Evolutionary conservation across 2,113 vertebrate genomes (phyloP), one percentile per base, ranked within the genome.

Genomic region (Chaetodon trifascialis): DNA sequence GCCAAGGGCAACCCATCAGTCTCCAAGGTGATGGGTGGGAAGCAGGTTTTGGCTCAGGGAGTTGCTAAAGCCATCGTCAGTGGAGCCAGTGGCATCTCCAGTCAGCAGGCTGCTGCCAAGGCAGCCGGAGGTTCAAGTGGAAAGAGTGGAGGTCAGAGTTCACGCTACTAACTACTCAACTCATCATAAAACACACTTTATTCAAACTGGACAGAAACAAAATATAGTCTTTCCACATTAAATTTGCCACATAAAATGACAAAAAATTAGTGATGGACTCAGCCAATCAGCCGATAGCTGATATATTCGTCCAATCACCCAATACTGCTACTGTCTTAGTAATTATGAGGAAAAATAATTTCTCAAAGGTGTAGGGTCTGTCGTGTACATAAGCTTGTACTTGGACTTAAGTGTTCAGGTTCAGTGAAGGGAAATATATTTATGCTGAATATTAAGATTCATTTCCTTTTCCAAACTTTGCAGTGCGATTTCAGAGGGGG

Each of bases 51-150:
- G 86, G 97, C 97, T 72, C 98, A 99, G 94, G 98, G 98, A 79
- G 97, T 99, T 15, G 98, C 98, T 81, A 99, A 99, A 92, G 98
- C 98, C 78, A 96, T 99, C 0, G 97, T 99, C 88, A 98, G 97
- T 6, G 96, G 97, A 89, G 94, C 96, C 0, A 93, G 96, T 40
- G 94, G 95, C 68, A 95, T 97, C 70, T 94, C 97, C 42, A 96
- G 96, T 84, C 98, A 98, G 85, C 96, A 96, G 0, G 95, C 96
- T 44, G 91, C 96, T 83, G 94, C 96, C 81, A 99, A 99, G 92
- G 94, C 96, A 0, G 95, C 96, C 42, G 95, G 96, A 46, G 87
- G 96, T 55, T 95, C 97, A 66, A 86, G 96, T 74, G 96, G 95
- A 81, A 99, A 99, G 93, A 96, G 95, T 84, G 96, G 97, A 93